Conservation (phyloP, 2,113 vertebrate species). For the Thunnus maccoyii region DNA sequence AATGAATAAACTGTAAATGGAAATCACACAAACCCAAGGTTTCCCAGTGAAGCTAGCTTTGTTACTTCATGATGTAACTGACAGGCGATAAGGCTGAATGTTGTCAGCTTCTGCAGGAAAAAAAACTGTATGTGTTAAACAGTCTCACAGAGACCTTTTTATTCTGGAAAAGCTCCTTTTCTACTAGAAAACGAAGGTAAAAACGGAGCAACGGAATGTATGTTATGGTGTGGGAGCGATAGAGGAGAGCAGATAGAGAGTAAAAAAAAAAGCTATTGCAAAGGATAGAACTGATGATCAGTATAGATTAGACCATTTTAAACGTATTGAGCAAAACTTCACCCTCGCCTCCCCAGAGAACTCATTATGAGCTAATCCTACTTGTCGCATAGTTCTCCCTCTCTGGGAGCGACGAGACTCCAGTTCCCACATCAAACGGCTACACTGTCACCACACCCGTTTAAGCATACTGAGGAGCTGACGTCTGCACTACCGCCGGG, state of each 20-base stretch:
- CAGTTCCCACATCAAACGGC: slow-evolving; percentile 77
- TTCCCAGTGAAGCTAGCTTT: slow-evolving; percentile 26
- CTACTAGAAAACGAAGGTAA: neutral
- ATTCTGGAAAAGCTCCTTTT: slow-evolving; percentile 12
- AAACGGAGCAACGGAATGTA: neutral
- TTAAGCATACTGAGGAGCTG: slow-evolving; percentile 65
- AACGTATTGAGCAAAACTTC: slow-evolving; percentile 50
- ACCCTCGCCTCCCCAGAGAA: slow-evolving; percentile 69
- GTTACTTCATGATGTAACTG: slow-evolving; percentile 34
- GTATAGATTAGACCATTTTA: slow-evolving; percentile 61
- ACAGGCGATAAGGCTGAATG: neutral
- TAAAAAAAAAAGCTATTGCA: neutral
- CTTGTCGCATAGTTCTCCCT: slow-evolving; percentile 68
- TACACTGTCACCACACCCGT: slow-evolving; percentile 69
- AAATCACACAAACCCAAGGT: slow-evolving; percentile 38
- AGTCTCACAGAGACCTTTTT: neutral
- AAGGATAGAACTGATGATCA: slow-evolving; percentile 35
- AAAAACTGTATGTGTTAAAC: neutral
- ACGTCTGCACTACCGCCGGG: slow-evolving; percentile 41
- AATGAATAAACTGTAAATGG: slow-evolving; percentile 39
- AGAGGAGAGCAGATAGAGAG: neutral
- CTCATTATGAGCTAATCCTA: slow-evolving; percentile 79
- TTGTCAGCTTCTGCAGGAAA: slow-evolving; percentile 20
- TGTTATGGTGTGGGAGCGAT: neutral
- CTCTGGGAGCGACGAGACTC: slow-evolving; percentile 58